Conservation (phyloP, 2,113 vertebrate genomes). For the human (Homo sapiens) region GRCh38 chr4:145683001-145683500, state of each 20-base stretch:
- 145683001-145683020: background rate
- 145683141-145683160: background rate
- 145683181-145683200: background rate
- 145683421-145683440: background rate
- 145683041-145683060: background rate
- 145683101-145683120: background rate
- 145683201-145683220: background rate
- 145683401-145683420: background rate
- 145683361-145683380: background rate
- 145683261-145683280: background rate
- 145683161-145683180: background rate
- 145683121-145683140: background rate
- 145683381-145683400: background rate
- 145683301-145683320: background rate
- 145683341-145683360: background rate
- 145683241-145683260: background rate
- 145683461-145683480: background rate
- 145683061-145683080: background rate
- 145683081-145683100: background rate
- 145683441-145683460: background rate
- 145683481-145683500: background rate
- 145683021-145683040: background rate
- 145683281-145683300: background rate
- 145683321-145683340: background rate
- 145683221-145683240: background rate